phyloP scores from a whole-genome alignment of 2,797 vertebrate genomes.

The Periparus ater region DNA sequence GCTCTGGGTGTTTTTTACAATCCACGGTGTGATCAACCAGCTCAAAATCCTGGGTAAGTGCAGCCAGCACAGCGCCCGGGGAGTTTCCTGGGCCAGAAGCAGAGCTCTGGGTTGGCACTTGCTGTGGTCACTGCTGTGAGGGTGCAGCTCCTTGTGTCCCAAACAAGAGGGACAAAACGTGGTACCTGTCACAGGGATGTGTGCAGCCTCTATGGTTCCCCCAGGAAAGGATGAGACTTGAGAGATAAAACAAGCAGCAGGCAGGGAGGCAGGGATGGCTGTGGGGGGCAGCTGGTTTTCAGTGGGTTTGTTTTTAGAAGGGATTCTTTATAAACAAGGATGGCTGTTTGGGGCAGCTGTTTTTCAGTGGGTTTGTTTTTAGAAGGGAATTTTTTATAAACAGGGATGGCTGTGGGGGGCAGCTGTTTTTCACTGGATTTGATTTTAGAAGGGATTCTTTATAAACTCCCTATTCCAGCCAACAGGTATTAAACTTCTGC shows the following conservation, averaged over 20 bases:
- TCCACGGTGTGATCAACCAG: conserved; percentile 93
- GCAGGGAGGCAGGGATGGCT: not conserved
- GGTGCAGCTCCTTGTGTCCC: not conserved
- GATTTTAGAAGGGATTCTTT: not conserved
- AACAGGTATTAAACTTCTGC: not conserved
- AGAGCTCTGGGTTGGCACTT: not conserved
- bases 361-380: not conserved
- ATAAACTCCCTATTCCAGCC: not conserved
- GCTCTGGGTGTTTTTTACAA: conserved; percentile 94
- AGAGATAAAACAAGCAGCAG: not conserved
- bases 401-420: not conserved
- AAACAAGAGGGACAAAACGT: accelerated
- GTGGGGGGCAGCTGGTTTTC: not conserved
- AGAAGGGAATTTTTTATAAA: not conserved
- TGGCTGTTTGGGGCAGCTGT: not conserved
- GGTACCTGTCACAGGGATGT: not conserved
- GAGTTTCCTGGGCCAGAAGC: not conserved
- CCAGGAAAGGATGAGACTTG: not conserved
- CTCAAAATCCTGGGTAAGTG: conserved; percentile 92
- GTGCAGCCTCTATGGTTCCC: not conserved
- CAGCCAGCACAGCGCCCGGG: accelerated
- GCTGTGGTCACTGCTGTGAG: accelerated
- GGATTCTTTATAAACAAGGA: not conserved
- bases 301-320: not conserved
- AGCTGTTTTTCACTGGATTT: not conserved